Percentiles rank a stretch among this genome's conserved stretches.
These are phyloP conservation scores for Psammodynastes pulverulentus DNA, from an alignment of 2,113 vertebrate species.

Conservation along the genomic window DNA sequence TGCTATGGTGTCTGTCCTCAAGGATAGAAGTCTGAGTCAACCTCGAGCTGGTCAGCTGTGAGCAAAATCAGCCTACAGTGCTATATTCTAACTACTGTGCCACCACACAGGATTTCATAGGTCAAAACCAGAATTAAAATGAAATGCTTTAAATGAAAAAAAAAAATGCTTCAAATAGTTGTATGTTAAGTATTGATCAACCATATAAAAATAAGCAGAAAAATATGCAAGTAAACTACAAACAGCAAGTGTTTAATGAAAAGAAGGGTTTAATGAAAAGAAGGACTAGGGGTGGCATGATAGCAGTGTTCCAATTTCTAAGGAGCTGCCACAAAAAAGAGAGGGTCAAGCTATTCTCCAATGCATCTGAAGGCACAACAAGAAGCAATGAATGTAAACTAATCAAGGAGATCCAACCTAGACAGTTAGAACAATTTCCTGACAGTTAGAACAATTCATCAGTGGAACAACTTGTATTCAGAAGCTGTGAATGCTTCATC, in stretches of 20 bases:
- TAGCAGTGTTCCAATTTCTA: no score
- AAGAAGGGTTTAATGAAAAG: no score
- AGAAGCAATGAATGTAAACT: background rate
- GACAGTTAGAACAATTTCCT: background rate
- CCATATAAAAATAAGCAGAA: background rate
- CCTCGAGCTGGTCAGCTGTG: no score
- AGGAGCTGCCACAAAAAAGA: no score
- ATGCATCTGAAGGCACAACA: no score
- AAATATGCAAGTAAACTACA: background rate
- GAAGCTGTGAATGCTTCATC: background rate
- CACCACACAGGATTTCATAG: background rate
- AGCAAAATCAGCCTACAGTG: no score
- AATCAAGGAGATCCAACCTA: background rate
- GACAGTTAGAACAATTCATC: background rate
- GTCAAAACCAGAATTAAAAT: background rate
- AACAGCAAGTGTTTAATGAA: no score
- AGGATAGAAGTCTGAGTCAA: no score
- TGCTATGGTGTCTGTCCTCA: no score
- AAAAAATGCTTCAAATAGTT: background rate
- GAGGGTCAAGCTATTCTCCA: no score
- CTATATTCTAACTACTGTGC: no score
- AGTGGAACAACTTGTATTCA: background rate
- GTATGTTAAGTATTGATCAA: background rate
- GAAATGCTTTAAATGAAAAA: background rate
- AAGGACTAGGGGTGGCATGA: no score